Conservation (phyloP, 1,140 invertebrate species). For the Calosoma granatense region DNA sequence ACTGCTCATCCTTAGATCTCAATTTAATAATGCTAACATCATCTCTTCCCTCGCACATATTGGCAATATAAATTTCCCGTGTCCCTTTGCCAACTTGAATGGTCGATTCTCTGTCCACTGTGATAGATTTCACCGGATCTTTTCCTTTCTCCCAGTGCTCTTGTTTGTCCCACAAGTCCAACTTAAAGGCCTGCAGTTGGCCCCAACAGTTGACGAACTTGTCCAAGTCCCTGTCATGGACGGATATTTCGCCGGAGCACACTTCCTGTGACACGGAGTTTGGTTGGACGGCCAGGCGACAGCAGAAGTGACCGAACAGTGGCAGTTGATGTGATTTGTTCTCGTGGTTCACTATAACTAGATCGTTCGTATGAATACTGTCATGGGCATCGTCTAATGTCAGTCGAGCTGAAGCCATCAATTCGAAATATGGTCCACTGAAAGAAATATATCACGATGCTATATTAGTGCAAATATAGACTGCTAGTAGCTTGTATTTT, state of each 20-base stretch:
- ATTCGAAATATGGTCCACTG: conserved; percentile 58
- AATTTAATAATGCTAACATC: conserved; percentile 31
- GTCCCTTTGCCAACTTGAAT: conserved; percentile 30
- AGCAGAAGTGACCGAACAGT: conserved; percentile 65
- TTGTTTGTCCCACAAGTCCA: conserved; percentile 36
- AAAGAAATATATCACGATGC: conserved; percentile 23
- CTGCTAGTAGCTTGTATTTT: conserved; percentile 14
- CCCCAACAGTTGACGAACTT: conserved; percentile 27
- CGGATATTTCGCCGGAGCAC: conserved; percentile 41
- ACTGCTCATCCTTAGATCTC: conserved; percentile 34
- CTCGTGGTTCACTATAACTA: conserved; percentile 32
- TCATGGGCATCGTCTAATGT: conserved; percentile 49
- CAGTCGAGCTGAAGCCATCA: conserved; percentile 53
- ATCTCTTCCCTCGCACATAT: conserved; percentile 34
- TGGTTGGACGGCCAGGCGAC: conserved; percentile 56
- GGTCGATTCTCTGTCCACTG: conserved; percentile 32
- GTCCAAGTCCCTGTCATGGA: conserved; percentile 30
- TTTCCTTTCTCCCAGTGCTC: conserved; percentile 33
- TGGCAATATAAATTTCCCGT: conserved; percentile 34
- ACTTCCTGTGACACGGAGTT: conserved; percentile 47
- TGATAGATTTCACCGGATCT: conserved; percentile 1
- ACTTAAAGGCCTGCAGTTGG: conserved; percentile 29
- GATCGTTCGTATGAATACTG: conserved; percentile 42
- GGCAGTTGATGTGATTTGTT: conserved; percentile 47
- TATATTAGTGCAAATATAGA: too few species aligned